Conservation (phyloP, 2,113 vertebrate genomes). For the Zingel zingel region DNA sequence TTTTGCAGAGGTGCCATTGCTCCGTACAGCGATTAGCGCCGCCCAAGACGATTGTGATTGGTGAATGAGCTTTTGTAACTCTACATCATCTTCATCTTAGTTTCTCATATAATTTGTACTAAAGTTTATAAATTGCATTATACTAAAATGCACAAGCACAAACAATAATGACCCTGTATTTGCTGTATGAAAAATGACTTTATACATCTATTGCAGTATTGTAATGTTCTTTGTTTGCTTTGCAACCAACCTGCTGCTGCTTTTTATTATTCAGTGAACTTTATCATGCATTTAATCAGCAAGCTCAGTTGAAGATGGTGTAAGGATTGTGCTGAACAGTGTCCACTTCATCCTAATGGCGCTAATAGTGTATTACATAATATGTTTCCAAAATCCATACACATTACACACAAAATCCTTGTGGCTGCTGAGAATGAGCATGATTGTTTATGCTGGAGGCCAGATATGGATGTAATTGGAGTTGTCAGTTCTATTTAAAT, state of each 20-base stretch:
- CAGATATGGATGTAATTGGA: constrained; percentile 19
- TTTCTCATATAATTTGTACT: background rate
- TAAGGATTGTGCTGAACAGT: background rate
- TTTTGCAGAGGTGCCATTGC: no score
- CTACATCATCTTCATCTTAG: background rate
- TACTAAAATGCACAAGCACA: constrained; percentile 1
- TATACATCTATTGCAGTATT: background rate
- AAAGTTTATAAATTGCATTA: constrained; percentile 11
- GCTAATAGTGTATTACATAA: constrained; percentile 27
- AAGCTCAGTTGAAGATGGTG: background rate
- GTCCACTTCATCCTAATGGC: constrained; percentile 7
- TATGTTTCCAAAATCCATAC: constrained; percentile 33
- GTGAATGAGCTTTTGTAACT: no score
- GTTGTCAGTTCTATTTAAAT: constrained; percentile 49
- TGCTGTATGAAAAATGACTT: background rate
- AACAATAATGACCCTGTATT: background rate
- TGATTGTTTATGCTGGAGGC: constrained; percentile 28
- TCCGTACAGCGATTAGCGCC: no score
- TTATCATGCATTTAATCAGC: constrained; percentile 20
- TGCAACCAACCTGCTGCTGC: background rate
- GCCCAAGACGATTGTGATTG: no score
- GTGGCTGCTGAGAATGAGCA: background rate
- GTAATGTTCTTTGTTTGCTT: background rate
- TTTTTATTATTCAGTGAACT: background rate
- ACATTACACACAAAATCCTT: background rate